phyloP scores from a whole-genome alignment of 1,140 invertebrate species.

The Meloidogyne chitwoodi region DNA sequence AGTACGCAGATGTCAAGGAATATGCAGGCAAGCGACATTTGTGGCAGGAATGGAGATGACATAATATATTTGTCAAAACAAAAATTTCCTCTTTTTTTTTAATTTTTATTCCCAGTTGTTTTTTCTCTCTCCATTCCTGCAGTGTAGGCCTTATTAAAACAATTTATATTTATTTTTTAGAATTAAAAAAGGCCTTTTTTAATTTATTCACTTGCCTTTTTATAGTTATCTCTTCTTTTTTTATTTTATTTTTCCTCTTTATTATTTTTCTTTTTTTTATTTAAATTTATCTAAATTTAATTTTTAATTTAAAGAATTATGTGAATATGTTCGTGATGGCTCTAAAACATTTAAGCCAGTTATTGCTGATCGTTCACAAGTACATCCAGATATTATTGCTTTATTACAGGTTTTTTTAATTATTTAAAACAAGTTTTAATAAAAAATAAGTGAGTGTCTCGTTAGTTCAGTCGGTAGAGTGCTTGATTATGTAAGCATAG shows the following conservation, averaged over 20 bases:
- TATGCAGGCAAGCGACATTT: neutral
- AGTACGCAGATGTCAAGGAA: conserved; percentile 1
- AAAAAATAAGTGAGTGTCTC: too few relatives aligned
- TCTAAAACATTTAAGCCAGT: conserved; percentile 47
- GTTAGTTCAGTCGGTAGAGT: too few relatives aligned
- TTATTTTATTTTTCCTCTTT: neutral
- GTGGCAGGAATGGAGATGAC: neutral
- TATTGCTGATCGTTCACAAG: conserved; percentile 50
- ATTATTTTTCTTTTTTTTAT: neutral
- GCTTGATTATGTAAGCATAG: too few relatives aligned
- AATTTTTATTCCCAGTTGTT: too few relatives aligned
- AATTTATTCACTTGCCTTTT: neutral
- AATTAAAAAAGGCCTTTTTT: neutral
- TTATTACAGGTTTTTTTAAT: neutral
- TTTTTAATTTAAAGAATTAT: conserved; percentile 37
- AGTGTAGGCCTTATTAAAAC: too few relatives aligned
- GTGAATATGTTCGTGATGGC: conserved; percentile 54
- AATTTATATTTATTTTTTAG: neutral
- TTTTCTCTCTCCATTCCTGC: too few relatives aligned
- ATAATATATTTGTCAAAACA: too few relatives aligned
- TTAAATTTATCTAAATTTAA: neutral
- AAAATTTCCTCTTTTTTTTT: too few relatives aligned
- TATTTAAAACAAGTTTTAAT: too few relatives aligned
- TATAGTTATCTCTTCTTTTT: neutral
- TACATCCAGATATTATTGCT: conserved; percentile 52